Percentiles rank a stretch among this genome's conserved stretches.
phyloP scores from a whole-genome alignment of 2,888 invertebrate species.

The Catonia carolina region DNA sequence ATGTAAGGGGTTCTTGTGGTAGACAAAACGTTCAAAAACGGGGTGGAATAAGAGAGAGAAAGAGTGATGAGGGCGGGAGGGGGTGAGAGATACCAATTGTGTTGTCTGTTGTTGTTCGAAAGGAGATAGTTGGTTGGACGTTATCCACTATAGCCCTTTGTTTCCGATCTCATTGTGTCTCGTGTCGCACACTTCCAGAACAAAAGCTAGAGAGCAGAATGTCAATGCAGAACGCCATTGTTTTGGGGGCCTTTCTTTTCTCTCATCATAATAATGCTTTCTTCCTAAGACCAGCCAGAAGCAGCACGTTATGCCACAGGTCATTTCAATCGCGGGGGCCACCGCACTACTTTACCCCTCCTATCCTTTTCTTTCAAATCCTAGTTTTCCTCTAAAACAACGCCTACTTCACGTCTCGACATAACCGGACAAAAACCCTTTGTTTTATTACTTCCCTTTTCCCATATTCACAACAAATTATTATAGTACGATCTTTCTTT shows the following conservation, averaged over 20 bases:
- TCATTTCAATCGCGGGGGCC: constrained; percentile 10
- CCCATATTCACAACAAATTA: too few relatives aligned
- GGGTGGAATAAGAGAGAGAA: neutral
- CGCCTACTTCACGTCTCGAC: too few relatives aligned
- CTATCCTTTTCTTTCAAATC: too few relatives aligned
- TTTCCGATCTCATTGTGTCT: constrained; percentile 32
- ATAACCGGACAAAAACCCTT: too few relatives aligned
- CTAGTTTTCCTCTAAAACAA: too few relatives aligned
- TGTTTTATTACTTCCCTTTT: too few relatives aligned
- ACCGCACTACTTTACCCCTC: neutral
- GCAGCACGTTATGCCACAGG: constrained; percentile 18
- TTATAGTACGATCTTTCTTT: too few relatives aligned
- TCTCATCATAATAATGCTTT: constrained; percentile 20
- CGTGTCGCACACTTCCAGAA: constrained; percentile 30
- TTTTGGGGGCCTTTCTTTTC: constrained; percentile 17
- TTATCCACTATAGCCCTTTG: constrained; percentile 31
- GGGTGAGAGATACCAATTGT: constrained; percentile 29
- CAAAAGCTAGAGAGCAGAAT: constrained; percentile 30
- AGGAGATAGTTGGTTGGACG: constrained; percentile 27
- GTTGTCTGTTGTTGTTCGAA: constrained; percentile 21
- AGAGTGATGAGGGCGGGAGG: constrained; percentile 3
- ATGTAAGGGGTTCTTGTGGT: constrained; percentile 16
- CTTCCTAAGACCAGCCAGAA: constrained; percentile 10
- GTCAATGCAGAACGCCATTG: constrained; percentile 22
- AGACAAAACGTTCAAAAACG: constrained; percentile 19